Percentiles rank a stretch among this genome's conserved stretches.
These are phyloP conservation scores for Megalops cyprinoides DNA, from an alignment of 2,797 vertebrate species.

Conservation along the genomic window DNA sequence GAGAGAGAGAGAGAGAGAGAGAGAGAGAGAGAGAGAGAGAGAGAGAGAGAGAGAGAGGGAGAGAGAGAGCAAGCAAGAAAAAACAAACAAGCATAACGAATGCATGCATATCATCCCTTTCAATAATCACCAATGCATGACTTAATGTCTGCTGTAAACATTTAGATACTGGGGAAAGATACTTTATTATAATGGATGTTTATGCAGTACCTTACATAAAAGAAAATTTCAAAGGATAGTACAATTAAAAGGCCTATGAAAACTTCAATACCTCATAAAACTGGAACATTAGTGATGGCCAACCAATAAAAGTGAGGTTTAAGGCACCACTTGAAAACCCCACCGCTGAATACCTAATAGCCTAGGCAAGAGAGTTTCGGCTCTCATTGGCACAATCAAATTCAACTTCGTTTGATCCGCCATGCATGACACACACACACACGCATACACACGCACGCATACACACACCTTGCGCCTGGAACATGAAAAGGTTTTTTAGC, in stretches of 20 bases:
- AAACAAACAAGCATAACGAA: constrained; percentile 51
- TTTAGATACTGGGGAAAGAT: constrained; percentile 71
- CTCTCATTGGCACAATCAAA: constrained; percentile 63
- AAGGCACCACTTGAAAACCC: constrained; percentile 58
- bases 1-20: constrained; percentile 63
- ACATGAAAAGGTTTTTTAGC: constrained; percentile 22
- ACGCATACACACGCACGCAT: not conserved
- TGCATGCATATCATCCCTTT: constrained; percentile 67
- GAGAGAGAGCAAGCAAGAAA: too few relatives aligned
- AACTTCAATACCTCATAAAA: constrained; percentile 60
- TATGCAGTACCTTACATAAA: constrained; percentile 59
- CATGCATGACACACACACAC: constrained; percentile 45
- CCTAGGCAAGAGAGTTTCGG: constrained; percentile 55
- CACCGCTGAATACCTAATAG: constrained; percentile 60
- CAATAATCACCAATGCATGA: constrained; percentile 67
- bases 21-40: constrained; percentile 60
- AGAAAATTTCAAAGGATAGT: constrained; percentile 55
- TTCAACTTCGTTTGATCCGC: constrained; percentile 62
- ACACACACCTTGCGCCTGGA: not conserved
- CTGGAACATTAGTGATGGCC: constrained; percentile 52
- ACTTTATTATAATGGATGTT: constrained; percentile 76
- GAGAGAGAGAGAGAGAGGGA: constrained; percentile 59
- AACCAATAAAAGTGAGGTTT: constrained; percentile 53
- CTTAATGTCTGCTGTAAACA: constrained; percentile 73
- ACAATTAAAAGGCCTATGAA: constrained; percentile 51